Base-by-base conservation (phyloP, 2,797 vertebrate species). In the Mycteria americana region DNA sequence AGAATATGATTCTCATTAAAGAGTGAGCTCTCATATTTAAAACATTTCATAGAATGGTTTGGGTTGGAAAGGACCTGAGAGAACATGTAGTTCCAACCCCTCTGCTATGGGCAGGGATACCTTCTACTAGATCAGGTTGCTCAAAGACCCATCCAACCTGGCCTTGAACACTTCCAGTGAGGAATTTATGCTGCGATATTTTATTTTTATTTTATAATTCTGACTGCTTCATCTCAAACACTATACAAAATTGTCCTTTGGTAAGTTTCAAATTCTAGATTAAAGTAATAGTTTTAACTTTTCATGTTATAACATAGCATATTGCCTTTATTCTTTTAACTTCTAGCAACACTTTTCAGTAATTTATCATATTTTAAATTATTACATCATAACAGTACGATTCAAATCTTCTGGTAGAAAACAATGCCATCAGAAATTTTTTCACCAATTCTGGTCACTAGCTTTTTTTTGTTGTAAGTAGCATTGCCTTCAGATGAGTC, bases 321-420 rank as follows among this genome's bases (percentile, higher is more conserved):
- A 19, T 19, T 46, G 19, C 3, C 43, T 53, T 60, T 53, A 69
- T 65, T 75, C 28, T n/a, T 70, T 83, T 41, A 48, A 73, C 6
- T 48, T 89, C 41, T 37, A 65, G 10, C 3, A 75, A 48, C 27
- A 33, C 3, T 51, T 95, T 83, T 35, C 5, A 75, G 51, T 50
- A 65, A 45, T 41, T 79, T 76, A 21, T 2, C 2, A 4, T 16
- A 21, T 54, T 59, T 53, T 18, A 50, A 45, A 27, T 43, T 73
- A 64, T 64, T 30, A 57, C 5, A 6, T 37, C 23, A 51, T 76
- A 37, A 31, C 14, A 60, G 8, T 6, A 12, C 0, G 2, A 17
- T 69, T 72, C 3, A 74, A 69, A 50, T 65, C 3, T 83, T 80
- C 64, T 59, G 3, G 31, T 33, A 25, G 25, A 91, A 70, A 84